phyloP scores from a whole-genome alignment of 2,797 vertebrate species.

The Chaetodon trifasciatus region DNA sequence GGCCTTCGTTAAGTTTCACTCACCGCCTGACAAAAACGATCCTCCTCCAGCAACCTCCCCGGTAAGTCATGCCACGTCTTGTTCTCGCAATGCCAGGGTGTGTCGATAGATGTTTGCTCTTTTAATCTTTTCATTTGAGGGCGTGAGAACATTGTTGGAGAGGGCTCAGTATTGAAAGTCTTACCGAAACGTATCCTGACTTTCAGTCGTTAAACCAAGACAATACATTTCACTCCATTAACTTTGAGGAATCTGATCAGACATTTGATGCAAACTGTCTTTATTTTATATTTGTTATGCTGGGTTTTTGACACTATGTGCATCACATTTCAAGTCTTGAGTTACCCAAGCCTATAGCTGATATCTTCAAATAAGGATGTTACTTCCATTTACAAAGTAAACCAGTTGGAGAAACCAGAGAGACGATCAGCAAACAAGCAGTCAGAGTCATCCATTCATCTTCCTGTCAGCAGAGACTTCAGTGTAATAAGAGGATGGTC shows the following conservation, averaged over 20 bases:
- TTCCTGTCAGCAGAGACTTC: no score
- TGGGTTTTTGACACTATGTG: not conserved
- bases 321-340: not conserved
- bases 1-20: constrained; percentile 91
- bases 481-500: not conserved
- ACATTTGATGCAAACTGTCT: not conserved
- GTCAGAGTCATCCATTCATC: not conserved
- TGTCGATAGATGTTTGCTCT: not conserved
- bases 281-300: not conserved
- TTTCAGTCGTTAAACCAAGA: not conserved
- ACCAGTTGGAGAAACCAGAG: not conserved
- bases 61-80: constrained; percentile 78
- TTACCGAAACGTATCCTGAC: not conserved
- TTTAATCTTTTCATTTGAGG: not conserved
- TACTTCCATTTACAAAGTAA: not conserved
- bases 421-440: not conserved
- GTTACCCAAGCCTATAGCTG: no score
- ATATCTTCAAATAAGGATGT: not conserved
- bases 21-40: constrained; percentile 89
- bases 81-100: not conserved
- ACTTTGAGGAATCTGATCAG: not conserved
- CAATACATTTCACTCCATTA: no score
- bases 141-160: not conserved
- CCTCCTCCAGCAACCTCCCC: constrained; percentile 79
- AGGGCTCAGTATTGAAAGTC: not conserved